A percentile compares a stretch with the other conserved stretches of the same genome.
Conservation (phyloP, 1,140 invertebrate species). For the Thalassaphorura encarpata region DNA sequence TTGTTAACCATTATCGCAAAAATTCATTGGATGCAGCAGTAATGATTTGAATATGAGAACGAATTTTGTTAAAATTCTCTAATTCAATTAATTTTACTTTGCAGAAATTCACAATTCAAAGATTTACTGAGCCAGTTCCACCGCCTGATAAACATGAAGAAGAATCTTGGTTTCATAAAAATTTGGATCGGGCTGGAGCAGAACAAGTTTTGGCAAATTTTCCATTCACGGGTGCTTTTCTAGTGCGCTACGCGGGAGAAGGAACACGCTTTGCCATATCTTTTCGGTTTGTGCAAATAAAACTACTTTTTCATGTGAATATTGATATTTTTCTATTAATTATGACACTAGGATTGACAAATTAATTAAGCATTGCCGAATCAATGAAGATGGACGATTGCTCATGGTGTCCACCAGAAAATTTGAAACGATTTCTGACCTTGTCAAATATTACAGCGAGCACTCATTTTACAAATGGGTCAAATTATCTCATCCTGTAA, state of each 20-base stretch:
- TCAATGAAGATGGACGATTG: slow-evolving; percentile 77
- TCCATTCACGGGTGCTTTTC: slow-evolving; percentile 76
- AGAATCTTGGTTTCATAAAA: slow-evolving; percentile 85
- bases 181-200: slow-evolving; percentile 56
- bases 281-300: not conserved
- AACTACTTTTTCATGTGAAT: not conserved
- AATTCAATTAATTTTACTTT: not conserved
- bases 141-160: slow-evolving; percentile 86
- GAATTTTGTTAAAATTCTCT: slow-evolving; percentile 4
- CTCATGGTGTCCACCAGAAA: slow-evolving; percentile 79
- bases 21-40: slow-evolving; percentile 73
- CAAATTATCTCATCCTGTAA: slow-evolving; percentile 46
- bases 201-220: slow-evolving; percentile 75
- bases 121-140: slow-evolving; percentile 78
- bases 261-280: not conserved
- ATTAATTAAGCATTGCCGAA: slow-evolving; percentile 89
- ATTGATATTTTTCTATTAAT: not conserved
- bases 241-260: slow-evolving; percentile 46
- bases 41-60: no score
- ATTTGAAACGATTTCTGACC: slow-evolving; percentile 87
- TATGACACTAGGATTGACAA: slow-evolving; percentile 59
- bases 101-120: slow-evolving; percentile 68
- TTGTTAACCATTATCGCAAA: slow-evolving; percentile 81
- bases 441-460: slow-evolving; percentile 80
- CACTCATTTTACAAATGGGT: slow-evolving; percentile 82